phyloP scores from a whole-genome alignment of 2,113 vertebrate genomes.

The Euleptes europaea region DNA sequence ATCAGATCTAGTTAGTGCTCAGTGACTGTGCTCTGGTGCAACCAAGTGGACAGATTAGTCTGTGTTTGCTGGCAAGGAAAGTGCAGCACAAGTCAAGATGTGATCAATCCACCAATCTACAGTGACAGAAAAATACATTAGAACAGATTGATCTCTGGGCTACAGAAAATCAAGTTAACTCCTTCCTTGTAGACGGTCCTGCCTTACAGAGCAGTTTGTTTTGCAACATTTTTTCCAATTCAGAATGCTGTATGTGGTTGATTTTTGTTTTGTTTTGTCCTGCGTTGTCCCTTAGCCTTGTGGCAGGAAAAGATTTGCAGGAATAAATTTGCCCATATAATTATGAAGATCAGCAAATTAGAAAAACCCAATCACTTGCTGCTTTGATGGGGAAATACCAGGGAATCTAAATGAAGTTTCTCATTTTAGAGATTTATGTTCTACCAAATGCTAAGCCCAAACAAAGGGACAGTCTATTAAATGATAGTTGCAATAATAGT shows the following conservation, averaged over 20 bases:
- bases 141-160: conserved; percentile 35
- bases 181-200: conserved; percentile 9
- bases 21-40: conserved; percentile 20
- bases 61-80: background rate
- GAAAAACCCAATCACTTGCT: background rate
- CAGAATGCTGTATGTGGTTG: background rate
- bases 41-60: conserved; percentile 25
- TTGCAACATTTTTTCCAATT: accelerated
- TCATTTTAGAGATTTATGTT: background rate
- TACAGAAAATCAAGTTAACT: conserved; percentile 40
- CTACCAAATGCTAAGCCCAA: background rate
- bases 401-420: background rate
- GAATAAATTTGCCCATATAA: background rate
- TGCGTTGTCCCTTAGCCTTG: background rate
- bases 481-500: background rate
- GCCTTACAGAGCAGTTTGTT: conserved; percentile 5
- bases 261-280: background rate
- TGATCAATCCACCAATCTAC: conserved; percentile 40
- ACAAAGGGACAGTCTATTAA: too few relatives aligned
- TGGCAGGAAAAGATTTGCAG: background rate
- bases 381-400: background rate
- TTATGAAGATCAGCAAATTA: background rate
- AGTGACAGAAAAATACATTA: conserved; percentile 53
- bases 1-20: conserved; percentile 33
- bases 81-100: conserved; percentile 27